These are phyloP conservation scores for Carassius auratus DNA, from an alignment of 2,113 vertebrate species.

Conservation along the genomic window DNA sequence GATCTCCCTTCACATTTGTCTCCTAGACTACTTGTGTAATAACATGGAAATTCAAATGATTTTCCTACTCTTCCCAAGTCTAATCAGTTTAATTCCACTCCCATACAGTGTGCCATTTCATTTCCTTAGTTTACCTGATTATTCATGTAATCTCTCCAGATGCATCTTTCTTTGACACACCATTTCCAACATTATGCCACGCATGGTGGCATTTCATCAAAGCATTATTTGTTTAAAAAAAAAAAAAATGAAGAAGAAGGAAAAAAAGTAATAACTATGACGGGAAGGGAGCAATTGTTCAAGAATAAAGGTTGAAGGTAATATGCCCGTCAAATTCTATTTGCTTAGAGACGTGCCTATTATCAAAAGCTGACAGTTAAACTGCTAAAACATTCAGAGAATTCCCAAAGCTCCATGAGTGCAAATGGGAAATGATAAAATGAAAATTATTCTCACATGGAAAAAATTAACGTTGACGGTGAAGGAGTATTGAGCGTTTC, in stretches of 20 bases:
- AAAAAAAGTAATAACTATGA: constrained; percentile 59
- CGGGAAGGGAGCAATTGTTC: constrained; percentile 53
- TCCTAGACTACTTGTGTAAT: not conserved
- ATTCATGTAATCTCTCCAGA: constrained; percentile 52
- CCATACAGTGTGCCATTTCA: not conserved
- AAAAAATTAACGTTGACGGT: constrained; percentile 49
- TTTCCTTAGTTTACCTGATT: constrained; percentile 38
- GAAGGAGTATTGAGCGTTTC: constrained; percentile 33
- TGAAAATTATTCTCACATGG: constrained; percentile 47
- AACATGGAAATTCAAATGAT: constrained; percentile 18
- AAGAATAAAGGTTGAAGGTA: constrained; percentile 55
- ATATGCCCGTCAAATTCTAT: constrained; percentile 66
- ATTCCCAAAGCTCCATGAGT: constrained; percentile 31
- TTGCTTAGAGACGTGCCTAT: constrained; percentile 57
- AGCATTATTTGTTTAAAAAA: constrained; percentile 43
- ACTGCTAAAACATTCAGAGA: constrained; percentile 1
- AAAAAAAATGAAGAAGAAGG: not conserved
- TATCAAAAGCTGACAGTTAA: constrained; percentile 49
- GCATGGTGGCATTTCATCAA: constrained; percentile 56
- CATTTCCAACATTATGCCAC: constrained; percentile 33
- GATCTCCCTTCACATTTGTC: not conserved
- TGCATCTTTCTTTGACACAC: constrained; percentile 42
- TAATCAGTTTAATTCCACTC: constrained; percentile 50
- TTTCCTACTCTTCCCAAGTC: constrained; percentile 28
- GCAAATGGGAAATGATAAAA: constrained; percentile 36